Evolutionary conservation across 2,797 vertebrate species (phyloP), one percentile per base, ranked within the genome.

Genomic region (Neomorphus geoffroyi): DNA sequence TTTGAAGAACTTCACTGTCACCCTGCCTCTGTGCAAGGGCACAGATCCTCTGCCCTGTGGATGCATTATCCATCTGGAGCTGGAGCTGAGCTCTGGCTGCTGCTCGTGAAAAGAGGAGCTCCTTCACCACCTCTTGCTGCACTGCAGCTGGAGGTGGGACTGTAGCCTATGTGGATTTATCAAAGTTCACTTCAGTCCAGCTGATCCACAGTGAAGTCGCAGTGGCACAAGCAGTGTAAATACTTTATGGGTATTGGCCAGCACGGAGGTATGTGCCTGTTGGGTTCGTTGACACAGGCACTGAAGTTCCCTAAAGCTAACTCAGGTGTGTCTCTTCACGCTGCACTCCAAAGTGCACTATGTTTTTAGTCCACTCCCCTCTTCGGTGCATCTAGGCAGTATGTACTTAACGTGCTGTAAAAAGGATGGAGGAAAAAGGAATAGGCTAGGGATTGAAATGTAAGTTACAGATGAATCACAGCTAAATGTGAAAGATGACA

Each of bases 61-160:
- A 13, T 9, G 7, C 0, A 1, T 16, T 75, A 32, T 39, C 51
- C 6, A 0, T 12, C 19, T 5, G 0, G 1, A 74, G 73, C 41
- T 64, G 43, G 43, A 71, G 65, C 70, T 81, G 35, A 33, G 62
- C 60, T 80, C 72, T 50, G 67, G 45, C 50, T 75, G 39, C 80
- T 84, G 66, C 33, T 79, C 39, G 28, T 1, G 0, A 7, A 27
- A 22, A 37, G 37, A 54, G 37, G 19, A 80, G 58, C 61, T 33
- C 11, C 15, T 73, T 39, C 32, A 27, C 45, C 48, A 19, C 24
- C 18, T 46, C 16, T n/a, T 0, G 67, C 56, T 33, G 26, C 9
- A 2, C n/a, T 71, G 64, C 0, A 1, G 1, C 54, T 24, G 22
- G 28, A 60, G 53, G 7, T 26, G 64, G 53, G 48, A 3, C 28